Base-by-base conservation (phyloP, 2,888 invertebrate genomes). In the Scaptomyza reducta region DNA sequence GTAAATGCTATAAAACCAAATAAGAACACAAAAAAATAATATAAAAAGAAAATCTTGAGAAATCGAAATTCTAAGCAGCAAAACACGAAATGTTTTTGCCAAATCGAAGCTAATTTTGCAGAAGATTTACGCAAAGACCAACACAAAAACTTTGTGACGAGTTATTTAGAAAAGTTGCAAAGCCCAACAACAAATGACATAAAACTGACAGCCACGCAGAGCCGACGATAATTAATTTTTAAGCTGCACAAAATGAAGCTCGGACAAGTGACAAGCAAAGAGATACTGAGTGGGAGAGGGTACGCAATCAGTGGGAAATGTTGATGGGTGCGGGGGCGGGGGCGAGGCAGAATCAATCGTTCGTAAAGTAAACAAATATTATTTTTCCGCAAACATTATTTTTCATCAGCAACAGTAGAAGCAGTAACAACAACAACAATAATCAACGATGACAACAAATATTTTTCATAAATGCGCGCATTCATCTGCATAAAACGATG, bases 301-400 rank as follows among this genome's bases (percentile, higher is more conserved):
- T n/a, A 41, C 27, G 55, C 14, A 42, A 55, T 44, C 44, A 56
- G 29, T 38, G 50, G 9, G n/a, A 10, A 41, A 10, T 31, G n/a
- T n/a, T 6, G 27, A 7, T 2, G 40, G n/a, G 47, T 14, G 46
- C n/a, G 13, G 14, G 7, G 46, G 11, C 38, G 13, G 16, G 10
- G 10, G 40, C 18, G 41, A 55, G 65, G 47, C 49, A 65, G 84
- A 86, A 86, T 86, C 85, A 86, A 86, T 86, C 85, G 85, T 87
- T 86, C 82, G 89, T 87, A 84, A 86, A 80, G 81, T 86, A 86
- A 88, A 86, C 85, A 86, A 86, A 88, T 85, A 85, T 85, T 88
- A 85, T 85, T 85, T 85, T 85, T 88, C 78, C 89, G 78, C 87
- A 85, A 85, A 85, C 89, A 85, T 85, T 87, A 88, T 88, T 88